Base-by-base conservation (phyloP, 2,113 vertebrate genomes). In the Toxotes chatareus region DNA sequence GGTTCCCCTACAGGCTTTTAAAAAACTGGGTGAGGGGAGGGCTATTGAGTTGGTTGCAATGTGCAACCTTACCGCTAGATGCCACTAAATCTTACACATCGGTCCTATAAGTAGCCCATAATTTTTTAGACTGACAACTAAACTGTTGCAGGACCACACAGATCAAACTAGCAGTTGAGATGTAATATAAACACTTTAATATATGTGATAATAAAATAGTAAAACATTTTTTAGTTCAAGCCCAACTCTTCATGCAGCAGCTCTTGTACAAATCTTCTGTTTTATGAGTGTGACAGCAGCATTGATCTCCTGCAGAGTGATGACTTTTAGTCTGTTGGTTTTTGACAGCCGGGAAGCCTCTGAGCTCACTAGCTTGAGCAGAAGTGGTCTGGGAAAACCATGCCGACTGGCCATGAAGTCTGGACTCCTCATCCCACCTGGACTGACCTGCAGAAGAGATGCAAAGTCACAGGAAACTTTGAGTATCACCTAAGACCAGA, bases 271-370 rank as follows among this genome's bases (percentile, higher is more conserved):
- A 38, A 63, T 80, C 76, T n/a, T 80, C 36, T 1, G 59, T 14
- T 34, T 84, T 1, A 94, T 21, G 0, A 73, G 60, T 2, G 63
- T 8, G 21, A 90, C 53, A 1, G 95, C 95, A 44, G 85, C 79
- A 1, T 27, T 14, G 65, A 96, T 46, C 83, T 95, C 95, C 34
- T 69, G 64, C 27, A 61, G 36, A 2, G 94, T 94, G 85, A 96
- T 77, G 21, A 80, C 53, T 36, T 88, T 75, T 0, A 77, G 49
- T 16, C 94, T 69, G 84, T 92, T 95, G 61, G 6, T 77, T 27
- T 21, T 73, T 0, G 94, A 94, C 53, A 95, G 78, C 4, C 93
- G 86, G 9, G 88, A 91, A 1, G 95, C 94, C 79, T 96, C 95
- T 0, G 16, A 47, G 27, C 88, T 87, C 75, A 95, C 90, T 77